Percentiles rank a stretch among this genome's conserved stretches.
These are phyloP conservation scores for Cladopsammia gracilis DNA, from an alignment of 64 coral and sea anemone genomes.

Conservation along the genomic window DNA sequence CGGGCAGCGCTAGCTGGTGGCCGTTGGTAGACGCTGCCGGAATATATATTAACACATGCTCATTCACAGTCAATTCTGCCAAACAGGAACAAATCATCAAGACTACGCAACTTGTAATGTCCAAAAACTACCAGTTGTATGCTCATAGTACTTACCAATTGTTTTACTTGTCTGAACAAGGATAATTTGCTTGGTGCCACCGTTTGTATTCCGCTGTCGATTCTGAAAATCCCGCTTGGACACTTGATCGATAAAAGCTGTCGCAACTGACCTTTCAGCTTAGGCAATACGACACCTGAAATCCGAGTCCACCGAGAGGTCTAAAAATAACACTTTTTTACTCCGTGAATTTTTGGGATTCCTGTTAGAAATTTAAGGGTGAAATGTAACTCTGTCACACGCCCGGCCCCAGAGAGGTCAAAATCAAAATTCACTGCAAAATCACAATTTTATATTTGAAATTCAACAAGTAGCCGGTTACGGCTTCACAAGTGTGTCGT, in stretches of 20 bases:
- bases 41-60: no score
- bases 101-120: neutral
- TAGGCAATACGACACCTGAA: conserved; percentile 10
- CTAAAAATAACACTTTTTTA: conserved; percentile 14
- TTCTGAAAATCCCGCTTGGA: conserved; percentile 2
- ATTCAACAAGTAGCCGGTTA: no score
- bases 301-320: neutral
- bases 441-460: no score
- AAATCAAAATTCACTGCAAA: no score
- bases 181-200: neutral
- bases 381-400: neutral
- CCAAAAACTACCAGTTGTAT: neutral
- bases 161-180: neutral
- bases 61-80: no score
- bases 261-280: neutral
- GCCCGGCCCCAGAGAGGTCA: no score
- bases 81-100: neutral
- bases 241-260: neutral
- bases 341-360: neutral
- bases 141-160: neutral
- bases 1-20: neutral
- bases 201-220: neutral
- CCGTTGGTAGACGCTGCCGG: neutral
- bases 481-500: no score
- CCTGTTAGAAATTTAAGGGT: neutral